These are phyloP conservation scores for Hydra vulgaris DNA, from an alignment of 30 jellyfish, hydroid and myxozoan species.

Conservation along the genomic window DNA sequence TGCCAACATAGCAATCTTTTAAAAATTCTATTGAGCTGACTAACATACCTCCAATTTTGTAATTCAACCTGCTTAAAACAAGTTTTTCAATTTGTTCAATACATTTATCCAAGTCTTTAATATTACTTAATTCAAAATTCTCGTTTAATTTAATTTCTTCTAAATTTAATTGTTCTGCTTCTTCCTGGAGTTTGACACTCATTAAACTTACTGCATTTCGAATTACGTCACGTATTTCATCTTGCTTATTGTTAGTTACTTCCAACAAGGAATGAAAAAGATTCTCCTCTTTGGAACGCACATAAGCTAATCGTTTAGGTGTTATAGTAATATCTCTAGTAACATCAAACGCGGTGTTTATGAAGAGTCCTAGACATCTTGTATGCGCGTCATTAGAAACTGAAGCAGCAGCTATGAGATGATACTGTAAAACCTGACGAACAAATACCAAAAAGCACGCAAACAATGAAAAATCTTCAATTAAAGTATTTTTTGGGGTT, in stretches of 20 bases:
- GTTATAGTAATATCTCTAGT: slow-evolving; percentile 73
- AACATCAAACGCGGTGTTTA: slow-evolving; percentile 83
- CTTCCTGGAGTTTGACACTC: slow-evolving; percentile 61
- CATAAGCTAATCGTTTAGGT: slow-evolving; percentile 71
- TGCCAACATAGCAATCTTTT: slow-evolving; percentile 83
- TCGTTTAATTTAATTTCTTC: slow-evolving; percentile 40
- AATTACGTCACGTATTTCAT: slow-evolving; percentile 69
- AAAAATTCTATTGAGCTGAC: slow-evolving; percentile 71
- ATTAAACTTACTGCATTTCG: slow-evolving; percentile 60
- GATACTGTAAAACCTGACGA: slow-evolving; percentile 70
- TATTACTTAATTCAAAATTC: slow-evolving; percentile 31
- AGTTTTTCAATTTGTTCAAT: slow-evolving; percentile 76
- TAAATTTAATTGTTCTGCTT: slow-evolving; percentile 53
- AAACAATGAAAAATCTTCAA: slow-evolving; percentile 73
- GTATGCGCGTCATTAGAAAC: slow-evolving; percentile 63
- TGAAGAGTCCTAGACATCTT: slow-evolving; percentile 76
- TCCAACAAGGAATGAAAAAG: slow-evolving; percentile 71
- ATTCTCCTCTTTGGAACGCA: slow-evolving; percentile 67
- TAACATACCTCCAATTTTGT: slow-evolving; percentile 69
- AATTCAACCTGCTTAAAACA: slow-evolving; percentile 66
- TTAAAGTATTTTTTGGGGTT: slow-evolving; percentile 56
- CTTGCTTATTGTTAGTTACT: slow-evolving; percentile 72
- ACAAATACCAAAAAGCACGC: slow-evolving; percentile 78
- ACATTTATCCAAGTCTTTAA: slow-evolving; percentile 63
- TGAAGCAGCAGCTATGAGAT: slow-evolving; percentile 69